phyloP scores from a whole-genome alignment of 2,113 vertebrate genomes.

The Antechinus flavipes region DNA sequence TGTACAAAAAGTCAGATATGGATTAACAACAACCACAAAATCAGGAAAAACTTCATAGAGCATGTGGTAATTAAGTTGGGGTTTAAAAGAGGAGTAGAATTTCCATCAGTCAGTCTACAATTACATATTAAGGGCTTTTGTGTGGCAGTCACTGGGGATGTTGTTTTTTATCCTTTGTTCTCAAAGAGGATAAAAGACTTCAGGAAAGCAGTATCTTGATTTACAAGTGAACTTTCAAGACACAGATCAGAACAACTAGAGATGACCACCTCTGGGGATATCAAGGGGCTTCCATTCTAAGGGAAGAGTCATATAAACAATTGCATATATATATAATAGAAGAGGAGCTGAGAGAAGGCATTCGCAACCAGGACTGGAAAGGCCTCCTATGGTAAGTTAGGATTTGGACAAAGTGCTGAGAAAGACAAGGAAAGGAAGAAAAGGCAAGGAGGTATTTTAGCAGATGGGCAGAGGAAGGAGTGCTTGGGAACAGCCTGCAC shows the following conservation, averaged over 20 bases:
- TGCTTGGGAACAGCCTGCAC: background rate
- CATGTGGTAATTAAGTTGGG: background rate
- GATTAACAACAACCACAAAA: background rate
- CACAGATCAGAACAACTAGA: background rate
- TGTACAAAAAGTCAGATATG: background rate
- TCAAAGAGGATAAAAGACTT: background rate
- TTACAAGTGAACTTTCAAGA: background rate
- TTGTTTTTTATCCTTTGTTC: background rate
- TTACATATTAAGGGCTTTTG: background rate
- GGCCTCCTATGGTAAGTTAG: background rate
- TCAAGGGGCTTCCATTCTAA: background rate
- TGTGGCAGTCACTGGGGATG: no score
- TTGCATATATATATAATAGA: background rate
- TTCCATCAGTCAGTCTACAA: background rate
- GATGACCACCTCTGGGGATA: background rate
- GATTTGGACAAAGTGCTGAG: background rate
- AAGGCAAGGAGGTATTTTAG: background rate
- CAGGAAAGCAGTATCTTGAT: background rate
- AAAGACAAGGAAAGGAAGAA: background rate
- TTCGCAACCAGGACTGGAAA: background rate
- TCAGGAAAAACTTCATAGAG: background rate
- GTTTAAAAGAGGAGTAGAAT: background rate
- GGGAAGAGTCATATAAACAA: background rate
- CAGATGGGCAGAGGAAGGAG: background rate
- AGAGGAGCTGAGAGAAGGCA: background rate